Conservation (phyloP, 2,888 invertebrate species). For the Lydus trimaculatus region DNA sequence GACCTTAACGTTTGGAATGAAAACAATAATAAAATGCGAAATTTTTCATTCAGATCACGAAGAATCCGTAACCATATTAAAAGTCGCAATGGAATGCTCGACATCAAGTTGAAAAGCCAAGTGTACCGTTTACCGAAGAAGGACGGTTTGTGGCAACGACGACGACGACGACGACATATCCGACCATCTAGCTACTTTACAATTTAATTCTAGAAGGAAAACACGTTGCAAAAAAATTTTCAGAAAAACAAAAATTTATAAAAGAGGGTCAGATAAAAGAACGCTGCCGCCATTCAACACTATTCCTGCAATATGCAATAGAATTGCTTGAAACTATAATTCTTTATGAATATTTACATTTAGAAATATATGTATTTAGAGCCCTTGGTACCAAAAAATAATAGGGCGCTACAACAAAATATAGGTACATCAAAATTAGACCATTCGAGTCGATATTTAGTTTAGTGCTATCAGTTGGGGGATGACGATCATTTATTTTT, state of each 20-base stretch:
- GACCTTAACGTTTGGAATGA: slow-evolving; percentile 5
- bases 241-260: not conserved
- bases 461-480: no score
- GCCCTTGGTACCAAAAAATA: no score
- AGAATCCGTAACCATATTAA: slow-evolving; percentile 48
- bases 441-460: no score
- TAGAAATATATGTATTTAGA: no score
- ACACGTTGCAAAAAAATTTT: no score
- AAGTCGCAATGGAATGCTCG: slow-evolving; percentile 49
- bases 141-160: slow-evolving; percentile 14
- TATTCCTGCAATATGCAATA: no score
- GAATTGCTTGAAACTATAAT: no score
- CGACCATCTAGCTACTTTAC: not conserved
- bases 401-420: no score
- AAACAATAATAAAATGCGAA: slow-evolving; percentile 32
- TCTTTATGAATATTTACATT: no score
- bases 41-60: slow-evolving; percentile 34
- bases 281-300: slow-evolving; percentile 3
- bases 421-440: no score
- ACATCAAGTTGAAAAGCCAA: slow-evolving; percentile 44
- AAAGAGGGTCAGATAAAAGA: not conserved
- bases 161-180: not conserved
- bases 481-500: no score
- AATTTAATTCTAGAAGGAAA: not conserved
- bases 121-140: slow-evolving; percentile 45